A percentile compares a stretch with the other conserved stretches of the same genome.
Evolutionary conservation across 2,888 invertebrate species (phyloP).

Genomic region (Platerodrilus igneus): DNA sequence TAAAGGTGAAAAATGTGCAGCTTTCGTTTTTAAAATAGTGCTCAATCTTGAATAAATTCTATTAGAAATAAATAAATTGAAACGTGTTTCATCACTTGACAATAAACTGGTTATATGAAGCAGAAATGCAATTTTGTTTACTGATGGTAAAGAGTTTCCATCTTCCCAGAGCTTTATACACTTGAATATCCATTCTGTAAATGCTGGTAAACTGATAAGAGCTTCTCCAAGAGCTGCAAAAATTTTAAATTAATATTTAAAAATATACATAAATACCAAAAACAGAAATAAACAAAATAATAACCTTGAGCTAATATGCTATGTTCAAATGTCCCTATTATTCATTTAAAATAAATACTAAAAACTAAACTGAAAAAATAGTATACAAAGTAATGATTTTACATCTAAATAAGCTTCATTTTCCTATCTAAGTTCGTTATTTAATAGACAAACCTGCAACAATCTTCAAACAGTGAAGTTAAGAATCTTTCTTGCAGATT

Average conservation of each 20-base stretch:
- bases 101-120: slow-evolving; percentile 59
- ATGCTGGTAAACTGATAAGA: slow-evolving; percentile 42
- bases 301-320: no score
- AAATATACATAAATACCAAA: neutral
- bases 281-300: slow-evolving; percentile 3
- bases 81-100: slow-evolving; percentile 56
- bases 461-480: no score
- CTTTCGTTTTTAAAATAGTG: slow-evolving; percentile 37
- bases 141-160: slow-evolving; percentile 43
- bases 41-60: slow-evolving; percentile 45
- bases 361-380: no score
- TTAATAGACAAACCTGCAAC: no score
- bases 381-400: no score
- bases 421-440: no score
- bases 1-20: slow-evolving; percentile 52
- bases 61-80: slow-evolving; percentile 53
- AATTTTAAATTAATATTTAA: no score
- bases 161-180: slow-evolving; percentile 45
- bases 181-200: slow-evolving; percentile 48
- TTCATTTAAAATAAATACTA: no score
- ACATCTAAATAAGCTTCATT: no score
- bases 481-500: no score
- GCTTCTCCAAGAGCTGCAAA: slow-evolving; percentile 41
- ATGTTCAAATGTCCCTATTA: no score
- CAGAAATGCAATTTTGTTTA: slow-evolving; percentile 56